Evolutionary conservation across 2,888 invertebrate species (phyloP).

Genomic region (Drosophila cognata): DNA sequence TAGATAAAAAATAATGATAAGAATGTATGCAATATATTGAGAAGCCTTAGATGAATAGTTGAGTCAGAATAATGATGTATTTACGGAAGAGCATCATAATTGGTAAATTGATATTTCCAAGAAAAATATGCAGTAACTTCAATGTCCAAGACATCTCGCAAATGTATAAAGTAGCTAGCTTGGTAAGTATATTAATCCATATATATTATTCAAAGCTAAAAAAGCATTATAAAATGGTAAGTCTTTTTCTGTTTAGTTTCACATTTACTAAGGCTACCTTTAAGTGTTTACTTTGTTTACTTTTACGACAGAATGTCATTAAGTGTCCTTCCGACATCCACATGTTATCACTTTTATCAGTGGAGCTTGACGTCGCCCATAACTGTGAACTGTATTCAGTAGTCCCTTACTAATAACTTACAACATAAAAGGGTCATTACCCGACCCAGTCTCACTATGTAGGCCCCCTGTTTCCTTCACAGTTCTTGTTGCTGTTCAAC

Average conservation of each 20-base stretch:
- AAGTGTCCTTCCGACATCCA: neutral
- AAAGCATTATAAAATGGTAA: neutral
- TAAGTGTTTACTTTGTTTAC: neutral
- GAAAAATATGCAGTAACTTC: neutral
- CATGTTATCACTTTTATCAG: slow-evolving; percentile 42
- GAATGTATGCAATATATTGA: neutral
- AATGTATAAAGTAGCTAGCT: neutral
- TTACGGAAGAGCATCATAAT: neutral
- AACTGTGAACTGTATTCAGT: slow-evolving; percentile 41
- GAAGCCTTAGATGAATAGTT: neutral
- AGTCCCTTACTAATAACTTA: slow-evolving; percentile 42
- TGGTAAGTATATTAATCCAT: neutral
- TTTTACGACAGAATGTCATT: neutral
- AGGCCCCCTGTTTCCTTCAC: slow-evolving; percentile 8
- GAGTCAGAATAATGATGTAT: neutral
- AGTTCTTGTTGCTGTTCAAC: slow-evolving; percentile 38
- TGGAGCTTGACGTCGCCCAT: neutral
- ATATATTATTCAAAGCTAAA: neutral
- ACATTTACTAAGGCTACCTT: neutral
- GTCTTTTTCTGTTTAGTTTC: neutral
- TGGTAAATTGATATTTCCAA: neutral
- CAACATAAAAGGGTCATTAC: slow-evolving; percentile 49
- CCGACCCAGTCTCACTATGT: slow-evolving; percentile 19
- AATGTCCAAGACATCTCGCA: neutral
- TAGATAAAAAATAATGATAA: neutral